Evolutionary conservation across 2,888 invertebrate species (phyloP), one percentile per base, ranked within the genome.

Genomic region (Liopterus haemorrhoidalis): DNA sequence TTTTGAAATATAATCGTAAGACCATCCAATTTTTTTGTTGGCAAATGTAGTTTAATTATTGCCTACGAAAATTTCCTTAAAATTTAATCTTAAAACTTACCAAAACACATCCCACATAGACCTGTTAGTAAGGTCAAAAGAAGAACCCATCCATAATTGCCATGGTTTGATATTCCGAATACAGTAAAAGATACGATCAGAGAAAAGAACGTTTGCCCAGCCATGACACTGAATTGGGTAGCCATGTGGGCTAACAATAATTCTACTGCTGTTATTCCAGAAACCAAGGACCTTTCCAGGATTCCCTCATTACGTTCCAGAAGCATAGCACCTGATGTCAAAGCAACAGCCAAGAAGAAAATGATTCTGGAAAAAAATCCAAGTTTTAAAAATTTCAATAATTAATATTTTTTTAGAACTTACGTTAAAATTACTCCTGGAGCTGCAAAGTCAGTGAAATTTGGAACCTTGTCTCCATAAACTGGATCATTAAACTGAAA

Each of bases 391-490:
- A 19, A 31, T 42, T n/a, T 12, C 37, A 19, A 42, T 20, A 43
- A 41, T 40, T 21, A 24, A 30, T n/a, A n/a, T n/a, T n/a, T n/a
- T 31, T 4, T 8, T 41, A 19, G 6, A 37, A 74, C 79, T 78
- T 63, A 86, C 85, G 89, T 89, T 38, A 94, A 67, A 55, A 93
- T 86, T 35, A 94, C 80, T 49, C 94, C 94, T 2, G 94, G 94
- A 2, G 93, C 93, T 47, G 93, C 93, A 62, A 94, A 95, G 63
- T 94, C 91, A 0, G 92, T 93, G 61, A 95, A 93, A 60, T 87
- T 87, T 0, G 92, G 88, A 41, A 80, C 71, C 19, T 68, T 64
- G 40, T 80, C 72, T 2, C 91, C 91, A 58, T 86, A 91, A 32
- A 91, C 68, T 1, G 90, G 89, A 0, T 71, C 61, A 53, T 81